Evolutionary conservation across 1,140 invertebrate species (phyloP), one percentile per base, ranked within the genome.

Genomic region (Andricus grossulariae): DNA sequence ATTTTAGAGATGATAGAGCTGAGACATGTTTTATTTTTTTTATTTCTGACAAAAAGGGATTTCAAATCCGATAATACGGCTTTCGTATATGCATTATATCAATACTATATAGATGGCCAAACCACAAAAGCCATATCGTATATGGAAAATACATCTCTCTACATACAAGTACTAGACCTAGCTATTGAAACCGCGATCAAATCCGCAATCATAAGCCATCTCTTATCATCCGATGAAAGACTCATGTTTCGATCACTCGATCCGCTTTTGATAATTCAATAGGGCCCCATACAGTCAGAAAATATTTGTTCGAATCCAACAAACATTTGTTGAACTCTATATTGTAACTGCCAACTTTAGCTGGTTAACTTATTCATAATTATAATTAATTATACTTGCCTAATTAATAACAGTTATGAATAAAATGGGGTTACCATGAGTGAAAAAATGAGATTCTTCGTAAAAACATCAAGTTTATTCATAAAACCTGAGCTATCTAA

Each of bases 221-320:
- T 2, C 57, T 66, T 66, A 66, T 66, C 57, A 66, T 39, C 25
- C 57, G 57, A 25, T 39, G 15, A 66, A 66, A 39, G 57, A 66
- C 13, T 32, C n/a, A 3, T 66, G 25, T 39, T 66, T 39, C 2
- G 57, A 7, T 8, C 39, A 39, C 39, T 39, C 39, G 3, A 39
- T 6, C 39, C 39, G 3, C 39, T 39, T 39, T 39, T 10, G 7
- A 39, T 5, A 39, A 39, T 39, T 39, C 39, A 10, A 10, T 7
- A 39, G 39, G 39, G 6, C 39, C 5, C 39, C 7, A 45, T 45
- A 11, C 10, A 11, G 1, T 7, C 4, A 5, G 25, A 32, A 32
- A 32, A 32, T 5, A 25, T 32, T 32, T 32, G 3, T 32, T 32
- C 0, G 4, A 32, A 0, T 5, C 25, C 2, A 32, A 32, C 2